These are phyloP conservation scores for Phoenicopterus ruber DNA, from an alignment of 2,113 vertebrate species.

Conservation along the genomic window DNA sequence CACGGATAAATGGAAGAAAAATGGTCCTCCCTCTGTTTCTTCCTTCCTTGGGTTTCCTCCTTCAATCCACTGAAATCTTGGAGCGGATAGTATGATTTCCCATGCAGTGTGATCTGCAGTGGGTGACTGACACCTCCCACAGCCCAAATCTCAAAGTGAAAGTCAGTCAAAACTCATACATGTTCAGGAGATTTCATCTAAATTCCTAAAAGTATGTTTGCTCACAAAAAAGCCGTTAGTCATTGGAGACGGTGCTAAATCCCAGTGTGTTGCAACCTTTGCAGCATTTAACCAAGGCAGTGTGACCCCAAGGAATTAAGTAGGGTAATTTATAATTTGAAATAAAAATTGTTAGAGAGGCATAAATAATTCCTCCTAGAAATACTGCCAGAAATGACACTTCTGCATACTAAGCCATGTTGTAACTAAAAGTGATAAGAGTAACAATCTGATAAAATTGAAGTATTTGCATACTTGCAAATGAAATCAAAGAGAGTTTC, in stretches of 20 bases:
- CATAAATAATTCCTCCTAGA: background rate
- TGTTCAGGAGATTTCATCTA: background rate
- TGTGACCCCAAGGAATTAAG: background rate
- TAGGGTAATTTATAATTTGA: background rate
- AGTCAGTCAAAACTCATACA: background rate
- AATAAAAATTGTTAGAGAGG: background rate
- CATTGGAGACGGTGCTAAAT: background rate
- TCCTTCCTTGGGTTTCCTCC: background rate
- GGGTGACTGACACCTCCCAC: background rate
- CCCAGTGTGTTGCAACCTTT: background rate
- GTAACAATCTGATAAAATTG: background rate
- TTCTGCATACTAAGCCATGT: background rate
- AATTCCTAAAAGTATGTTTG: background rate
- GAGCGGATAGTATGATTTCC: background rate
- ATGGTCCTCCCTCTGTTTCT: background rate
- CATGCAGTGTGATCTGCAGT: background rate
- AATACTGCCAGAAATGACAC: background rate
- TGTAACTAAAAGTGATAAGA: background rate
- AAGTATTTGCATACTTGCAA: background rate
- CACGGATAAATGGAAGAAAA: background rate
- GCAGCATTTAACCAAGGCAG: background rate
- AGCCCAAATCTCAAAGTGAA: background rate
- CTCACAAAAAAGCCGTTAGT: background rate
- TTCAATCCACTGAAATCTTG: background rate
- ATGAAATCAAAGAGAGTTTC: background rate